A percentile compares a stretch with the other conserved stretches of the same genome.
Evolutionary conservation across 1,140 invertebrate species (phyloP).

Genomic region (Oncopeltus fasciatus): DNA sequence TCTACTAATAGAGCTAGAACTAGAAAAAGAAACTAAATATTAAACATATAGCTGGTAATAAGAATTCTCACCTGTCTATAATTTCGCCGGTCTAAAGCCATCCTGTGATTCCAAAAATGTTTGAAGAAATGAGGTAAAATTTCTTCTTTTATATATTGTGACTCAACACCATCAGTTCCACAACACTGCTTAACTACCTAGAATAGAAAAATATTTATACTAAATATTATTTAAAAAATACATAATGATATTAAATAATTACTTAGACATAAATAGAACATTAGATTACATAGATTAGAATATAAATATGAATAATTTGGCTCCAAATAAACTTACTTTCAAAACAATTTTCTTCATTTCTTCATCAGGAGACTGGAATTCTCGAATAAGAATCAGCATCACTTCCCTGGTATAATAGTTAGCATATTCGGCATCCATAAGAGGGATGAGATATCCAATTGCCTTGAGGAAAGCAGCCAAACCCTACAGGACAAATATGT

Average conservation of each 20-base stretch:
- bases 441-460: slow-evolving; percentile 96
- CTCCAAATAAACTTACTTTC: slow-evolving; percentile 46
- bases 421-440: slow-evolving; percentile 99
- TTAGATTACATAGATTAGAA: not conserved
- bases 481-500: slow-evolving; percentile 51
- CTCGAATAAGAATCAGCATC: slow-evolving; percentile 97
- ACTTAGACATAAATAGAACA: not conserved
- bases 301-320: not conserved
- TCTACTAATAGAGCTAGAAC: slow-evolving; percentile 6
- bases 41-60: slow-evolving; percentile 12
- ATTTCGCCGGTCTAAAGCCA: slow-evolving; percentile 95
- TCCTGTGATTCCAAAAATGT: slow-evolving; percentile 99
- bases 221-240: no score
- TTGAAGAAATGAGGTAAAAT: slow-evolving; percentile 98
- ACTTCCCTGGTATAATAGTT: slow-evolving; percentile 99
- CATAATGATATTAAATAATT: not conserved
- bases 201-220: slow-evolving; percentile 14
- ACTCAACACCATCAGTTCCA: slow-evolving; percentile 97
- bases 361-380: slow-evolving; percentile 99
- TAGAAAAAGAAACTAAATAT: slow-evolving; percentile 1
- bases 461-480: slow-evolving; percentile 97
- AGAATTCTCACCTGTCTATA: slow-evolving; percentile 65
- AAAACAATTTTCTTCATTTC: slow-evolving; percentile 99
- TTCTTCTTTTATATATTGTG: slow-evolving; percentile 98
- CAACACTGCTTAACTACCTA: slow-evolving; percentile 99